Evolutionary conservation across 2,113 vertebrate species (phyloP), one percentile per base, ranked within the genome.

Genomic region (Polypterus bichir): DNA sequence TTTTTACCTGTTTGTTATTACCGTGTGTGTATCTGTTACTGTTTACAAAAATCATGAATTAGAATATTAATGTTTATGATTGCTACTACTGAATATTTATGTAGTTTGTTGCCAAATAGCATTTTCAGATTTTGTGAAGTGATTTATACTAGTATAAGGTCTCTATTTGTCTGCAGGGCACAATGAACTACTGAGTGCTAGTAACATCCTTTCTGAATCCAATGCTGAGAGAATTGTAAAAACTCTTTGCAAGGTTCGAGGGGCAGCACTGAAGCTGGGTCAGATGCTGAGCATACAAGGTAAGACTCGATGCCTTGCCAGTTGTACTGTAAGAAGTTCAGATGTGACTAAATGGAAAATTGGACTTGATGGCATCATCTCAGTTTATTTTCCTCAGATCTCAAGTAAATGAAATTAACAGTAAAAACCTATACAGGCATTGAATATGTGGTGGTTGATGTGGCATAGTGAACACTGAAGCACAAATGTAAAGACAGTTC

Each of bases 281-380:
- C 69, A 71, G 60, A 71, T 71, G 69, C 54, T 71, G 44, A 71
- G 69, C 46, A 67, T 71, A 46, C 69, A 71, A 71, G 69, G 69
- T 71, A 59, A 56, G 46, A 6, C 44, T 47, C 3, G 2, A 27
- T 27, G 27, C 27, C 27, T 27, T 27, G 27, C 27, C 1, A 27
- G 27, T 27, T 27, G 27, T 27, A 27, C 27, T 27, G 27, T 27
- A 27, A 27, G 27, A 27, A 27, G 27, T 27, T 27, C 27, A 27
- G 27, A 27, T 27, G 27, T 27, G 27, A 27, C 27, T 27, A 27
- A 27, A 27, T 27, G 27, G 27, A 27, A 27, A 27, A 27, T 27
- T 27, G 27, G 1, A 27, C 27, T 27, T 27, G 2, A 27, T 27
- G 27, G 27, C 27, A 27, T 27, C 27, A 27, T 27, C 27, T 27